Base-by-base conservation (phyloP, 2,113 vertebrate genomes). In the Camelus bactrianus region DNA sequence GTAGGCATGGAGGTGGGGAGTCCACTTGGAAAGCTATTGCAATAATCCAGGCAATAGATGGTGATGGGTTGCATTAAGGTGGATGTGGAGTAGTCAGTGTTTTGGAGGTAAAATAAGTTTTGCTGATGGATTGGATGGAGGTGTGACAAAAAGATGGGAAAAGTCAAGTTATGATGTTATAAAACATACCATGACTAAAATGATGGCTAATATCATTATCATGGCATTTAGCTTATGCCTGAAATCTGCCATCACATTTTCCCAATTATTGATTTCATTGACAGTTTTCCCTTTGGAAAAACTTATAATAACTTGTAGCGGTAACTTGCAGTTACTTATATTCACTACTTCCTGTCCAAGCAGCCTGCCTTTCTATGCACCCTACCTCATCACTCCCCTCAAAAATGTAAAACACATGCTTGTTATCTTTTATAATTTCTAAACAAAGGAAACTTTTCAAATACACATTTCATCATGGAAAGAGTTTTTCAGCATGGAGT, bases 341-440 rank as follows among this genome's bases (percentile, higher is more conserved):
- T 30, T 54, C 24, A 67, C 15, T 60, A 38, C 28, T 22, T 13
- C 8, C 6, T 60, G 2, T 62, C 8, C 14, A 50, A 69, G 58
- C 1, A 85, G 9, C 50, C 38, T 85, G 48, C 32, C 13, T 16
- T 38, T 62, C 38, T 79, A 64, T 11, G 65, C 93, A 83, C 8
- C 9, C 8, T 62, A 52, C 16, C 65, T 58, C 48, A 87, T 58
- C 35, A 42, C 12, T 2, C 11, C 16, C 4, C 35, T 2, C 3
- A 19, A 28, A 70, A 72, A 42, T 42, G 38, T 42, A 42, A 73
- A 35, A n/a, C 32, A 83, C 30, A n/a, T 16, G 76, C 8, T 77
- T 72, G 70, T 75, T 69, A 11, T 96, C 32, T 69, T 88, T 87
- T 70, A 65, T 22, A 81, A 1, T 96, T 94, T 11, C 79, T 48